Evolutionary conservation across 2,888 invertebrate species (phyloP), one percentile per base, ranked within the genome.

Genomic region (Synergus umbraculus): DNA sequence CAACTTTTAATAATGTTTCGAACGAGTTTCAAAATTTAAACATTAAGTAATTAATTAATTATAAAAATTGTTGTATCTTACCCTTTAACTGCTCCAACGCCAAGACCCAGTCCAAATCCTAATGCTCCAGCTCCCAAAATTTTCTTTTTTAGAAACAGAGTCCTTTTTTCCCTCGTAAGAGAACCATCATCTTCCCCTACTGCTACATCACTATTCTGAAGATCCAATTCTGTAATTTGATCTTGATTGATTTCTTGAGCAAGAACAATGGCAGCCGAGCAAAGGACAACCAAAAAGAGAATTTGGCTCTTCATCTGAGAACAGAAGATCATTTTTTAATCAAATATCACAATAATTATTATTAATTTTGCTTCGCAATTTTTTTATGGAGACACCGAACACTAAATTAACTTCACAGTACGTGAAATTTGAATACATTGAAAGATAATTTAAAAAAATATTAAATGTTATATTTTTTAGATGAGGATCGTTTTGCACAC

Each of bases 111-210:
- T 5, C 91, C 91, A 18, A 91, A 89, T n/a, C 91, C 91, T n/a
- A 91, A 81, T 2, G 90, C 85, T 18, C 91, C 91, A 41, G 88
- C 89, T 0, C 90, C 91, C 8, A 91, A 80, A 4, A 91, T 81
- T 69, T 91, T 91, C 76, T 91, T 91, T 82, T 91, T 91, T 4
- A 91, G 83, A 10, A 92, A 84, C 4, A 92, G 83, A 4, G 91
- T 91, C 54, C 92, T 85, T 58, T 92, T 92, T 18, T 86, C 84
- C 43, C 92, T 88, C 2, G 85, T n/a, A 0, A 76, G 78, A 2
- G 82, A 69, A 18, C 44, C 73, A 18, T 63, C 76, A 12, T 44
- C 77, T 9, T 80, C 3, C 44, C 80, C 80, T 65, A 81, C 41
- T 9, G 77, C n/a, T 37, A 81, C 80, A 5, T 79, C 80, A 77